phyloP scores from a whole-genome alignment of 2,113 vertebrate species.

The Gadus chalcogrammus region DNA sequence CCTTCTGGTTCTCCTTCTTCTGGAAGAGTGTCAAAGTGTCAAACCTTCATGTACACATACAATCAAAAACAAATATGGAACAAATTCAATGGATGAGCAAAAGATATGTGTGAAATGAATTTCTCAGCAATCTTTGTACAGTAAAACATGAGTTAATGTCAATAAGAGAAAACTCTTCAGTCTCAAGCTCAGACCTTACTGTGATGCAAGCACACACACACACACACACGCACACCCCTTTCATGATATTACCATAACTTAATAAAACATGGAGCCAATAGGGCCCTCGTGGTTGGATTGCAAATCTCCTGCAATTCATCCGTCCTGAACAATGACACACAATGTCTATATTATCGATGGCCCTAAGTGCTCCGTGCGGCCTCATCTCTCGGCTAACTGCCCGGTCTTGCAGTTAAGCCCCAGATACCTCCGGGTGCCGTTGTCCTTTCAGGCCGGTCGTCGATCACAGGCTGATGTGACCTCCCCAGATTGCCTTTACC shows the following conservation, averaged over 20 bases:
- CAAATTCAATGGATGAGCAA: no score
- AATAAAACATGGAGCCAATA: not conserved
- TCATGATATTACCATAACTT: not conserved
- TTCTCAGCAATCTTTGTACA: no score
- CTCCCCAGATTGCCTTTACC: conserved; percentile 21
- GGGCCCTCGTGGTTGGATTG: conserved; percentile 30
- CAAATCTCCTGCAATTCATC: conserved; percentile 29
- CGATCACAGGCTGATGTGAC: conserved; percentile 34
- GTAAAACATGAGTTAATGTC: no score
- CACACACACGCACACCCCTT: no score
- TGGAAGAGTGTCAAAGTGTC: no score
- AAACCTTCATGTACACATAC: no score
- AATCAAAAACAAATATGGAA: no score
- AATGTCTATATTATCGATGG: conserved; percentile 8
- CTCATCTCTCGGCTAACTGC: conserved; percentile 7
- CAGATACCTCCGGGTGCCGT: conserved; percentile 35
- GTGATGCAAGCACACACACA: not conserved
- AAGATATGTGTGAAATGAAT: no score
- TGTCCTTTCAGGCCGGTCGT: conserved; percentile 36
- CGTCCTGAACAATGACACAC: conserved; percentile 9
- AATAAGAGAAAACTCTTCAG: no score
- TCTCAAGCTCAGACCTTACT: no score
- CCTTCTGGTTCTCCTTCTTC: no score
- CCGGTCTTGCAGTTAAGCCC: conserved; percentile 23
- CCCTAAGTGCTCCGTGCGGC: conserved; percentile 12